phyloP scores from a whole-genome alignment of 2,113 vertebrate species.

The Ciconia maguari region DNA sequence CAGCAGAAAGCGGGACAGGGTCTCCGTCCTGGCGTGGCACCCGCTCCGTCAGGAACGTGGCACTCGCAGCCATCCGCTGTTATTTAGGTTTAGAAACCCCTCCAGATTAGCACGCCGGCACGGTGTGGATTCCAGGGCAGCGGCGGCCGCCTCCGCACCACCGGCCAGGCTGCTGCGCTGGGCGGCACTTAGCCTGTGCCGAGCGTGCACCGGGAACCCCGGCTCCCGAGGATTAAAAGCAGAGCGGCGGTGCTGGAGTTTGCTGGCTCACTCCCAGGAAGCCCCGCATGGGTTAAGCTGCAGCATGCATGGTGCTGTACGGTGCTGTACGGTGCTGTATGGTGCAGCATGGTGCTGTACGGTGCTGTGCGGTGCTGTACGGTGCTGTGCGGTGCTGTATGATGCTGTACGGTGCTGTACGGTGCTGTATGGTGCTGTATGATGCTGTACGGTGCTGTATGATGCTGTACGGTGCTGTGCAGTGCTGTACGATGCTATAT shows the following conservation, averaged over 20 bases:
- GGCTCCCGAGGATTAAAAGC: rapidly evolving
- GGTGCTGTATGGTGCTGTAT: rapidly evolving
- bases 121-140: background rate
- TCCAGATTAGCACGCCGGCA: background rate
- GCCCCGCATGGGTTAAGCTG: rapidly evolving
- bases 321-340: rapidly evolving
- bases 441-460: rapidly evolving
- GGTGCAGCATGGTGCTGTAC: rapidly evolving
- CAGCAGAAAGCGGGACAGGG: background rate
- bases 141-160: background rate
- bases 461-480: rapidly evolving
- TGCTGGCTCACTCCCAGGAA: rapidly evolving
- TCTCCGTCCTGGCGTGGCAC: background rate
- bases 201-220: background rate
- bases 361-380: too few species aligned
- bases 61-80: background rate
- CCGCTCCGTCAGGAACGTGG: background rate
- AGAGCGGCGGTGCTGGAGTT: rapidly evolving
- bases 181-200: background rate
- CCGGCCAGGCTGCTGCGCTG: background rate
- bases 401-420: background rate
- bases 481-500: rapidly evolving
- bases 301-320: rapidly evolving
- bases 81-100: background rate
- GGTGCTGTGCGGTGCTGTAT: rapidly evolving